phyloP scores from a whole-genome alignment of 2,797 vertebrate genomes.

The Melanogrammus aeglefinus region DNA sequence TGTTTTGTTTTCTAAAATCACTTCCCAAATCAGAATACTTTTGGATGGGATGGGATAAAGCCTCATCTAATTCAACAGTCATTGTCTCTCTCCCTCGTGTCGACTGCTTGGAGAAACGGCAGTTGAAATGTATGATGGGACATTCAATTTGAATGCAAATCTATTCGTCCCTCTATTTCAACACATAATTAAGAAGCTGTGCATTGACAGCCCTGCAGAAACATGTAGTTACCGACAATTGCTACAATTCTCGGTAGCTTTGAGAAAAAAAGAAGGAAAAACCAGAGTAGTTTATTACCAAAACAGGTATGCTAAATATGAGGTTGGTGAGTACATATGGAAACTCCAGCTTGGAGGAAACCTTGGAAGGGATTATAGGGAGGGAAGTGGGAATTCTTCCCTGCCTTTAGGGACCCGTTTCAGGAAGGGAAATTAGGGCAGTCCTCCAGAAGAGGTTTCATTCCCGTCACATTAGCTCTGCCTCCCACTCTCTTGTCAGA shows the following conservation, averaged over 20 bases:
- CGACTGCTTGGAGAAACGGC: not conserved
- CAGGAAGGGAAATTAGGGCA: conserved; percentile 38
- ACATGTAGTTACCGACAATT: not conserved
- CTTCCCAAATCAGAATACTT: not conserved
- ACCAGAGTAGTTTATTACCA: not conserved
- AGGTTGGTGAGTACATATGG: not conserved
- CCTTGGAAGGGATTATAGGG: not conserved
- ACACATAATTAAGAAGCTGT: not conserved
- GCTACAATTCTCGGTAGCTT: not conserved
- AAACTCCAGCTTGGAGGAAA: conserved; percentile 21
- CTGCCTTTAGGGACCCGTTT: conserved; percentile 25
- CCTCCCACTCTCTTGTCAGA: conserved; percentile 36
- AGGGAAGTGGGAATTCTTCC: conserved; percentile 24
- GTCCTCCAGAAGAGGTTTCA: conserved; percentile 44
- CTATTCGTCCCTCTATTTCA: not conserved
- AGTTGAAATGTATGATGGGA: not conserved
- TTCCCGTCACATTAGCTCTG: conserved; percentile 40
- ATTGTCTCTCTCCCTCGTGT: not conserved
- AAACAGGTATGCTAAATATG: conserved; percentile 14
- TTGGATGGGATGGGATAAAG: not conserved
- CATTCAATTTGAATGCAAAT: not conserved
- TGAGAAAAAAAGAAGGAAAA: not conserved
- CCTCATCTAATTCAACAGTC: not conserved
- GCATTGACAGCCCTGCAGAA: not conserved
- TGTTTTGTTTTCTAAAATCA: not conserved